Conservation (phyloP, 2,113 vertebrate genomes). For the Clinocottus analis region DNA sequence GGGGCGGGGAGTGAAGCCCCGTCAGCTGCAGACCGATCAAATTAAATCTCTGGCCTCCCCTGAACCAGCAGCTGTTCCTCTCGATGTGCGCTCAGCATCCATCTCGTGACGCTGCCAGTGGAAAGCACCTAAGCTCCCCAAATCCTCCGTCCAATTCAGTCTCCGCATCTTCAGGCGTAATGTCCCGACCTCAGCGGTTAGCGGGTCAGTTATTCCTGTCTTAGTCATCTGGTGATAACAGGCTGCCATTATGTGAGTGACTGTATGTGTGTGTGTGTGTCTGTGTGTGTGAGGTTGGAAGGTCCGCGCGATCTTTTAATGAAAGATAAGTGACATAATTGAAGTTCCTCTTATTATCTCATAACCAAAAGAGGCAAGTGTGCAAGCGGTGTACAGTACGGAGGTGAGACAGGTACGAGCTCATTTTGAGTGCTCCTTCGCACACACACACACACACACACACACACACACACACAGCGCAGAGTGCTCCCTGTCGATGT, state of each 20-base stretch:
- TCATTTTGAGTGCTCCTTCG: neutral
- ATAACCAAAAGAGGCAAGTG: constrained; percentile 55
- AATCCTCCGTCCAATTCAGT: constrained; percentile 51
- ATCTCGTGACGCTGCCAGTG: neutral
- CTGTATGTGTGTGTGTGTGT: constrained; percentile 35
- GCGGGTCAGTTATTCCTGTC: constrained; percentile 58
- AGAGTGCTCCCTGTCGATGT: constrained; percentile 58
- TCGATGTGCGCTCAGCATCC: neutral
- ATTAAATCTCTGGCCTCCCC: constrained; percentile 26
- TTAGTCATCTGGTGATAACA: constrained; percentile 71
- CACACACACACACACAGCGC: constrained; percentile 29
- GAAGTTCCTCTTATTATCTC: constrained; percentile 57
- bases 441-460: constrained; percentile 22
- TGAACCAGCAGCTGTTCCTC: constrained; percentile 28
- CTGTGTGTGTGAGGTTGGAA: constrained; percentile 18
- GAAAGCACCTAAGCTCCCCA: constrained; percentile 27
- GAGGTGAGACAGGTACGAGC: constrained; percentile 28
- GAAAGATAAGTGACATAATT: constrained; percentile 63
- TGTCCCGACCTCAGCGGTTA: constrained; percentile 52
- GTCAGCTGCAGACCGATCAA: constrained; percentile 30
- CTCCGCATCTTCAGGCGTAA: constrained; percentile 32
- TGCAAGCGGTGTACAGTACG: constrained; percentile 42
- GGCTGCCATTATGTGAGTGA: constrained; percentile 54
- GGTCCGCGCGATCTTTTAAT: constrained; percentile 65
- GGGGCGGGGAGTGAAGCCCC: neutral